Evolutionary conservation across 1,140 invertebrate species (phyloP), one percentile per base, ranked within the genome.

Genomic region (Pachyrhynchus sulphureomaculatus): DNA sequence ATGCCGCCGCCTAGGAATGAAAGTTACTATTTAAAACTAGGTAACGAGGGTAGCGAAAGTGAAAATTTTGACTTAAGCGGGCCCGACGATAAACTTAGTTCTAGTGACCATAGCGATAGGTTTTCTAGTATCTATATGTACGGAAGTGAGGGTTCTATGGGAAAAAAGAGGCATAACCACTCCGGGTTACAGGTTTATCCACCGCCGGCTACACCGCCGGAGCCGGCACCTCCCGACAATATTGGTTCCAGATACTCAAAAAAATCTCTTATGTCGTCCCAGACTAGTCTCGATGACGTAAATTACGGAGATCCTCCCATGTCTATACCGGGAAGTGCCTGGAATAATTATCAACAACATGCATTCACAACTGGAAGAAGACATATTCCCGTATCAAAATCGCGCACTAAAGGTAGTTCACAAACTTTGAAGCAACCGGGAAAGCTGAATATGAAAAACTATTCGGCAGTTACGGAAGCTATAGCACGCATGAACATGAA

Each of bases 391-490:
- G 78, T 83, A 49, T 78, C 80, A 4, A 87, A 88, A 66, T 82
- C 87, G 13, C 80, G 87, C 55, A 84, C 86, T 17, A 86, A 89
- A 77, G 81, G 88, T 13, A 87, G 87, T 61, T 89, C 88, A 68
- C 89, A 93, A 76, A 92, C 90, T 2, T 73, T 92, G 13, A 93
- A 93, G 79, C 90, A 92, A 83, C 91, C 91, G 5, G 92, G 92
- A 45, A 94, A 93, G 81, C 80, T 95, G 67, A 92, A 95, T 74
- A 82, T 94, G 79, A 93, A 92, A 75, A 92, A 92, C 74, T 95
- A 89, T 77, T 87, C 90, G 18, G 85, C 92, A 72, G 90, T 95
- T 12, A 92, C 90, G 62, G 90, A 93, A 74, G 91, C 90, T n/a
- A 86, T 89, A 68, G 86, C 86, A 32, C 80, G 87, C 68, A 88